These are phyloP conservation scores for Leptopilina syphax DNA, from an alignment of 2,888 invertebrate species.

Conservation along the genomic window DNA sequence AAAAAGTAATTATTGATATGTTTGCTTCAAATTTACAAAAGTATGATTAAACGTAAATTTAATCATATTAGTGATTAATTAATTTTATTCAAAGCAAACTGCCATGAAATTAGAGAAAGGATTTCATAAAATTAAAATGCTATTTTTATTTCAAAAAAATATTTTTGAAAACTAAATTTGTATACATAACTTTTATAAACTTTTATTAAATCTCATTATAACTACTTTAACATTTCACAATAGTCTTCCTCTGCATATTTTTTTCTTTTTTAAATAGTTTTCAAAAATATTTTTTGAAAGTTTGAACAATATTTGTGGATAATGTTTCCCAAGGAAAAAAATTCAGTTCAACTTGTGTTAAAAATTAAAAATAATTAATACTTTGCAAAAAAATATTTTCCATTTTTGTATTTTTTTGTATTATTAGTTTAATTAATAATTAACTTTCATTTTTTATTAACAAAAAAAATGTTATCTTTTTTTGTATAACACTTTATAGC, in stretches of 20 bases:
- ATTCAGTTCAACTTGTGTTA: too few relatives aligned
- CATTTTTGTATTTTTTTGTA: too few relatives aligned
- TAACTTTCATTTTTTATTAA: background rate
- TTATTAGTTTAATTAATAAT: too few relatives aligned
- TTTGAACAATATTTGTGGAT: background rate
- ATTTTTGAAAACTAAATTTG: background rate
- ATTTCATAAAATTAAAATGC: background rate
- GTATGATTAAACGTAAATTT: background rate
- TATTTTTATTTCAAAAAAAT: constrained; percentile 7
- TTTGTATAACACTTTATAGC: background rate
- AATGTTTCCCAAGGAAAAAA: too few relatives aligned
- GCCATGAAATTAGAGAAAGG: too few relatives aligned
- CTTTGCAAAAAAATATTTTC: too few relatives aligned
- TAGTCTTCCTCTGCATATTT: constrained; percentile 31
- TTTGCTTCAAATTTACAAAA: background rate
- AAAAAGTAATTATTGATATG: background rate
- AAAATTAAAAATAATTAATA: too few relatives aligned
- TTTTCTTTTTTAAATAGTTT: background rate
- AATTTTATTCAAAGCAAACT: background rate
- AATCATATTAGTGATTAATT: background rate
- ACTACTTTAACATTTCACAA: constrained; percentile 17
- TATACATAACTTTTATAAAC: background rate
- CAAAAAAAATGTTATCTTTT: background rate
- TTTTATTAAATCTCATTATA: constrained; percentile 31
- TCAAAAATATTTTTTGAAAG: background rate